Conservation (phyloP, 1,140 invertebrate species). For the Dendrolimus punctatus region DNA sequence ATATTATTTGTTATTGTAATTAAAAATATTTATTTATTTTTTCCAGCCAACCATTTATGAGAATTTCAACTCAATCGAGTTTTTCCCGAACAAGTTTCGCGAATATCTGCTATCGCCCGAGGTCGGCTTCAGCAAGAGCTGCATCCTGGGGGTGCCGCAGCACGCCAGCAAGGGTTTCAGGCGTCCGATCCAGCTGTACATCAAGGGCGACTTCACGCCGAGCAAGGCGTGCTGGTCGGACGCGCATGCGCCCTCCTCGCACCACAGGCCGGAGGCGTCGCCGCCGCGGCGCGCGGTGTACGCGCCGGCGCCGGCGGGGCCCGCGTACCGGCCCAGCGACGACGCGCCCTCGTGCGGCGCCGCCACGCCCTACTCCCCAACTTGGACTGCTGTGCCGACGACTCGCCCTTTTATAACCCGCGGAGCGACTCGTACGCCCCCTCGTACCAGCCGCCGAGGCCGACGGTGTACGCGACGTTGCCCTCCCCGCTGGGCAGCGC, state of each 20-base stretch:
- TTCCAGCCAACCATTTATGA: conserved; percentile 89
- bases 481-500: conserved; percentile 52
- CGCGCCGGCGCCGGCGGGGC: conserved; percentile 73
- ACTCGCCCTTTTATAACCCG: conserved; percentile 70
- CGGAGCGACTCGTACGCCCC: conserved; percentile 66
- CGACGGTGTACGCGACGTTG: conserved; percentile 64
- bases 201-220: conserved; percentile 78
- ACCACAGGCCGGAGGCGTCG: conserved; percentile 55
- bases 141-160: conserved; percentile 85
- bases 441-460: conserved; percentile 61
- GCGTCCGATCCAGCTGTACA: conserved; percentile 89
- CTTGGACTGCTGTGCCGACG: conserved; percentile 54
- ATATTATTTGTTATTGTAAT: neutral
- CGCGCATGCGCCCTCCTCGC: conserved; percentile 60
- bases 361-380: conserved; percentile 63
- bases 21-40: conserved; percentile 21
- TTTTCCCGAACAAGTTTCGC: conserved; percentile 92
- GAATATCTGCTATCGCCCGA: conserved; percentile 92
- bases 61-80: conserved; percentile 89
- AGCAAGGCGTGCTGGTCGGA: conserved; percentile 68
- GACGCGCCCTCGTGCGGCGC: conserved; percentile 63
- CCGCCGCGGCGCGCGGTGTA: conserved; percentile 73
- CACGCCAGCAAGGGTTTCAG: conserved; percentile 93
- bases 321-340: conserved; percentile 71
- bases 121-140: conserved; percentile 92